Conservation (phyloP, 2,113 vertebrate species). For the Hippopotamus amphibius region DNA sequence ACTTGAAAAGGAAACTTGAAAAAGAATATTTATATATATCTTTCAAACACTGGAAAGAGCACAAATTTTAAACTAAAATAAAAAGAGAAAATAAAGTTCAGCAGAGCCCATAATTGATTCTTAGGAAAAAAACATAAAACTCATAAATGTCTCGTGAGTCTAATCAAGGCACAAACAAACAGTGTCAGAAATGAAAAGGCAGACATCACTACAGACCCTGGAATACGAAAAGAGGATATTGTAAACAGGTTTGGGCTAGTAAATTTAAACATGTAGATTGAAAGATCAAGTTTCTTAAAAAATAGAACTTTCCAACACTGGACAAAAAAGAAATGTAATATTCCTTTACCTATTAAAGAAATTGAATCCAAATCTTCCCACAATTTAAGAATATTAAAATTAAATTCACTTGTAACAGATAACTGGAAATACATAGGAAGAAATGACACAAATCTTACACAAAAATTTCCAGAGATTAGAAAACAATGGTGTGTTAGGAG, state of each 20-base stretch:
- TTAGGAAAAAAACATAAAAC: not conserved
- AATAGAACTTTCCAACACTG: not conserved
- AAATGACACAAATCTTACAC: not conserved
- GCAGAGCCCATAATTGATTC: not conserved
- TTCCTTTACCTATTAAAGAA: not conserved
- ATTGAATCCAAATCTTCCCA: not conserved
- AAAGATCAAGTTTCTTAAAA: not conserved
- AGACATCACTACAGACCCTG: not conserved
- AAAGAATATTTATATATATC: not conserved
- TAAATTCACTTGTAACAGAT: not conserved
- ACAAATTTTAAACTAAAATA: conserved; percentile 2
- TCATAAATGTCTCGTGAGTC: not conserved
- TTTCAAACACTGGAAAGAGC: not conserved
- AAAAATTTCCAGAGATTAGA: not conserved
- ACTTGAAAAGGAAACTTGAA: not conserved
- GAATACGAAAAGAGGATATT: not conserved
- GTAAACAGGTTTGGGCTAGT: not conserved
- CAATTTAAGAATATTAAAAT: not conserved
- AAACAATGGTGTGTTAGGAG: not conserved
- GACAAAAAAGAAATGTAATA: not conserved
- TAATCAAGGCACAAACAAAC: not conserved
- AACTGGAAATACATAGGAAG: not conserved
- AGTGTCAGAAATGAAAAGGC: not conserved
- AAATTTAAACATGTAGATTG: not conserved
- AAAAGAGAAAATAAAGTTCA: not conserved